These are phyloP conservation scores for Oreochromis niloticus DNA, from an alignment of 2,113 vertebrate genomes.

Conservation along the genomic window DNA sequence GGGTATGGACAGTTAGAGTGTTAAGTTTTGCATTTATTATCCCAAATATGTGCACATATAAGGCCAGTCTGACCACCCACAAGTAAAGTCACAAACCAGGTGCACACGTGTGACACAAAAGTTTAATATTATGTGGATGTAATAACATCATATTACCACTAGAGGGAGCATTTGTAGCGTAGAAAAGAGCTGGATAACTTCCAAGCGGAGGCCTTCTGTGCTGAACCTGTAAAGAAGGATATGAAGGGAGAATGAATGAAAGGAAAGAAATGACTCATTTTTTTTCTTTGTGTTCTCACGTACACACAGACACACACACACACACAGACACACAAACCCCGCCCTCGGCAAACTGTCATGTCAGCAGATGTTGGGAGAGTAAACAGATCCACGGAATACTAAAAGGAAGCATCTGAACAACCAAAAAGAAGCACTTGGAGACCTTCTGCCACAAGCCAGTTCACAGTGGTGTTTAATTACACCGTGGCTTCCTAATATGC, in stretches of 20 bases:
- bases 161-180: slow-evolving; percentile 52
- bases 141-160: slow-evolving; percentile 51
- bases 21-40: background rate
- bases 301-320: background rate
- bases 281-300: background rate
- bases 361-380: background rate
- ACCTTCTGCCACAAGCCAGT: background rate
- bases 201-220: background rate
- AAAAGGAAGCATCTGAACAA: background rate
- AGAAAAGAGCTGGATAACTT: slow-evolving; percentile 35
- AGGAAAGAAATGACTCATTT: background rate
- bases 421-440: background rate
- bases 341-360: slow-evolving; percentile 4
- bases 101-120: background rate
- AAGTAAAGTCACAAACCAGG: background rate
- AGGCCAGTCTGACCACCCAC: background rate
- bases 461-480: background rate
- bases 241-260: background rate
- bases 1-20: background rate
- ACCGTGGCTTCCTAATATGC: background rate
- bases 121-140: background rate
- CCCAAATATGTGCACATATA: background rate
- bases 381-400: background rate
- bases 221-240: slow-evolving; percentile 7
- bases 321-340: background rate